These are phyloP conservation scores for Hystrix brachyura DNA, from an alignment of 2,113 vertebrate species.

Conservation along the genomic window DNA sequence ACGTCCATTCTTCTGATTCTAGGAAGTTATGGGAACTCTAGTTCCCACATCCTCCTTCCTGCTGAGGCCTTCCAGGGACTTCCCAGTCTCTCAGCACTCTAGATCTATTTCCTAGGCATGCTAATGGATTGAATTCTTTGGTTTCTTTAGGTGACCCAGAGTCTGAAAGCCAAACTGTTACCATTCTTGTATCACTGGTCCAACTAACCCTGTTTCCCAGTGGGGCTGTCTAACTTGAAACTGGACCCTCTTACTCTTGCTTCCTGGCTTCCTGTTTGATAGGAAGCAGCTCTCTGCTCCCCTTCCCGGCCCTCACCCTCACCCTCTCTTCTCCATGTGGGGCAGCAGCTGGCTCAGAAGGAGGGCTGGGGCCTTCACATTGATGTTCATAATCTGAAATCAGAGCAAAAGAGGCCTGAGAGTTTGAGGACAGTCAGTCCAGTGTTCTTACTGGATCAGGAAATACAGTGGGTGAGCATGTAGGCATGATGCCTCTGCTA, in stretches of 20 bases:
- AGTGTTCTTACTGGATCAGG: neutral
- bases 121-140: neutral
- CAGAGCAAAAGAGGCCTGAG: neutral
- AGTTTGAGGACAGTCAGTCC: neutral
- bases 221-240: neutral
- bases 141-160: neutral
- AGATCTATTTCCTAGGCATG: neutral
- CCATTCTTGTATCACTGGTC: neutral
- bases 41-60: neutral
- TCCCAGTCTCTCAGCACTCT: neutral
- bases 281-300: too few species aligned
- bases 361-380: conserved; percentile 90
- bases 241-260: neutral
- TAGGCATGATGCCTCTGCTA: neutral
- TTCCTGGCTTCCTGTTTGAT: neutral
- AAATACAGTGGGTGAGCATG: neutral
- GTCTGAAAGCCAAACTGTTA: neutral
- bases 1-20: neutral
- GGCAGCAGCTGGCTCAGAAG: conserved; percentile 90
- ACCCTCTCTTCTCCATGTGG: conserved; percentile 91
- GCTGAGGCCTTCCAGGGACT: neutral
- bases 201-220: neutral
- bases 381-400: conserved; percentile 90
- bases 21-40: neutral
- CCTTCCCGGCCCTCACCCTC: conserved; percentile 36